Percentiles rank a stretch among this genome's conserved stretches.
phyloP scores from a whole-genome alignment of 2,797 vertebrate species.

The Tarsius wallacei region DNA sequence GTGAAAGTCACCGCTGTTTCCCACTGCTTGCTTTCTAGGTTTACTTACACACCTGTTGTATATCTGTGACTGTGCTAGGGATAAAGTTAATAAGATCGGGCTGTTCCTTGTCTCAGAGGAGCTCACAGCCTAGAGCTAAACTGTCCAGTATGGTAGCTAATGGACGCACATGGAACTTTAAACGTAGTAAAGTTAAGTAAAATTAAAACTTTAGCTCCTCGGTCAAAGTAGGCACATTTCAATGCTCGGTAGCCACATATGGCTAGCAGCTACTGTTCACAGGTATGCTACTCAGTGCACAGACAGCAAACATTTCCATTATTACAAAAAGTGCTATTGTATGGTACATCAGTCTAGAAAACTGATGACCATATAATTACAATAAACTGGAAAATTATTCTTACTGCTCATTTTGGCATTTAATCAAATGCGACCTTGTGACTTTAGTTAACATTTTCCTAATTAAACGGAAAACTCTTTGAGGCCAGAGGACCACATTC shows the following conservation, averaged over 20 bases:
- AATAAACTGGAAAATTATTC: background rate
- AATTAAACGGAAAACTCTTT: slow-evolving; percentile 17
- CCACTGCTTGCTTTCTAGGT: background rate
- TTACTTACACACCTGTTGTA: background rate
- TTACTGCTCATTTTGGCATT: slow-evolving; percentile 47
- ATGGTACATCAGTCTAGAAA: background rate
- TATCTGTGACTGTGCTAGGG: background rate
- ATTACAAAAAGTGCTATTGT: background rate
- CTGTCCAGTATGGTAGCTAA: background rate
- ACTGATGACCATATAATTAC: background rate
- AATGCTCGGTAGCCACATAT: background rate
- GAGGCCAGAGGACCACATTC: slow-evolving; percentile 36
- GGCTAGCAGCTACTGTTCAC: background rate
- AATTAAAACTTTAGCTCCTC: slow-evolving; percentile 6
- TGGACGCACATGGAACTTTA: background rate
- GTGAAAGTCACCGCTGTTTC: background rate
- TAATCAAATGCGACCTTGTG: slow-evolving; percentile 36
- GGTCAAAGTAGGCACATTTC: background rate
- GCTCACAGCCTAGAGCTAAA: background rate
- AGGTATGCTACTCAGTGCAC: background rate
- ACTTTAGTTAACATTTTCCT: slow-evolving; percentile 45
- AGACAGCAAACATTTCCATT: background rate
- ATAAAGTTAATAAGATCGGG: background rate
- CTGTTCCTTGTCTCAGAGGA: background rate
- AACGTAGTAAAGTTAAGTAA: slow-evolving; percentile 24